Evolutionary conservation across 2,113 vertebrate genomes (phyloP).

Genomic region (Antigone vipio): DNA sequence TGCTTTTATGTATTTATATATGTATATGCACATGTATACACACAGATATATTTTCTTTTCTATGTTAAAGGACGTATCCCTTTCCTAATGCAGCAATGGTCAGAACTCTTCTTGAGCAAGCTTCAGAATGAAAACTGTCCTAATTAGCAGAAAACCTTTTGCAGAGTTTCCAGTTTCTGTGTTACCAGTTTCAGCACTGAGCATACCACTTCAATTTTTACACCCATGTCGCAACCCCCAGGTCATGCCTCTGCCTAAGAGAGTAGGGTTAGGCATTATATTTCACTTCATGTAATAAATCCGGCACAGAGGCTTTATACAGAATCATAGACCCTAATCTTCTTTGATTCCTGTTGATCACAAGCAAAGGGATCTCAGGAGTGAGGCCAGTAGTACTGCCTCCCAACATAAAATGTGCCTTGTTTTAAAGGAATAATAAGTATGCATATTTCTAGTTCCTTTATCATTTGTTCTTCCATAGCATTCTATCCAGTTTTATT

Average conservation of each 20-base stretch:
- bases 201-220: accelerated
- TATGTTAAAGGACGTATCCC: not conserved
- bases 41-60: not conserved
- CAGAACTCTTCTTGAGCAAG: not conserved
- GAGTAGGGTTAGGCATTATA: not conserved
- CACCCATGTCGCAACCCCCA: accelerated
- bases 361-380: not conserved
- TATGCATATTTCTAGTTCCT: not conserved
- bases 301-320: not conserved
- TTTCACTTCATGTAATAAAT: not conserved
- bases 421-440: not conserved
- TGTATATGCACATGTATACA: accelerated
- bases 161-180: not conserved
- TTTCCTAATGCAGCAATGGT: not conserved
- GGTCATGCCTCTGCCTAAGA: not conserved
- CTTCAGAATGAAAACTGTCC: not conserved
- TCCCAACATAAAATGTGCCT: not conserved
- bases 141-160: not conserved
- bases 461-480: not conserved
- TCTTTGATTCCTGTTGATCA: not conserved
- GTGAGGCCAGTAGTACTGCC: not conserved
- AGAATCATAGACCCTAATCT: not conserved
- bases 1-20: accelerated
- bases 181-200: not conserved
- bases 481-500: not conserved